These are phyloP conservation scores for Crossocerus cetratus DNA, from an alignment of 2,888 invertebrate genomes.

Conservation along the genomic window DNA sequence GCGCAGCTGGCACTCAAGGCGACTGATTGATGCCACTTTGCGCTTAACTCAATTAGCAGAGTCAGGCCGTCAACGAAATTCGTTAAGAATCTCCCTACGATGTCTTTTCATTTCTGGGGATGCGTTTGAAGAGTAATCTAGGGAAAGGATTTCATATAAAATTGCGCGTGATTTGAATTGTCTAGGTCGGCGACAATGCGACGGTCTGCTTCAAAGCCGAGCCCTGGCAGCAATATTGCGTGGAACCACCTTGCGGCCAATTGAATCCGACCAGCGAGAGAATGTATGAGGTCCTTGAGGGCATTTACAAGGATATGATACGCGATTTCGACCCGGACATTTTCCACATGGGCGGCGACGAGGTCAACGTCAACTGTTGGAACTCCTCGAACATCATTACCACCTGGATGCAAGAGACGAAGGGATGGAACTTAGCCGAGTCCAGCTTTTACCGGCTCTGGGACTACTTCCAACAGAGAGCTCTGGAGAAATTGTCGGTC, in stretches of 20 bases:
- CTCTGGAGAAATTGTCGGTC: slow-evolving; percentile 80
- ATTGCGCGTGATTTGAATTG: background rate
- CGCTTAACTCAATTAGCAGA: background rate
- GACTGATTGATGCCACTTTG: background rate
- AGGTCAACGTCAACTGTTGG: slow-evolving; percentile 86
- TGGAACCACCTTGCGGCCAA: slow-evolving; percentile 92
- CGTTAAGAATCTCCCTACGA: background rate
- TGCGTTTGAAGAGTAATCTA: no score
- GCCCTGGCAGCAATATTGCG: slow-evolving; percentile 85
- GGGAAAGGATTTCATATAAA: background rate
- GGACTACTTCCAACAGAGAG: slow-evolving; percentile 83
- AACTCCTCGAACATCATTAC: slow-evolving; percentile 84
- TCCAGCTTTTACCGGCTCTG: slow-evolving; percentile 70
- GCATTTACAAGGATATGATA: slow-evolving; percentile 87
- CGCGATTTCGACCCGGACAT: slow-evolving; percentile 85
- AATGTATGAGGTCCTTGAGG: slow-evolving; percentile 84
- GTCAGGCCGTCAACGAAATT: background rate
- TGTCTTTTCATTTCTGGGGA: background rate
- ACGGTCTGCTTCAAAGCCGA: slow-evolving; percentile 79
- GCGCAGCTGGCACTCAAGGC: background rate
- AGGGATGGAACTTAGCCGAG: slow-evolving; percentile 81
- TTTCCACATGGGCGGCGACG: slow-evolving; percentile 94
- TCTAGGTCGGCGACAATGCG: slow-evolving; percentile 68
- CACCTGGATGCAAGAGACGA: slow-evolving; percentile 82
- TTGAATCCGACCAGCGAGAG: slow-evolving; percentile 85